Conservation (phyloP, 2,113 vertebrate genomes). For the Cygnus buccinator region DNA sequence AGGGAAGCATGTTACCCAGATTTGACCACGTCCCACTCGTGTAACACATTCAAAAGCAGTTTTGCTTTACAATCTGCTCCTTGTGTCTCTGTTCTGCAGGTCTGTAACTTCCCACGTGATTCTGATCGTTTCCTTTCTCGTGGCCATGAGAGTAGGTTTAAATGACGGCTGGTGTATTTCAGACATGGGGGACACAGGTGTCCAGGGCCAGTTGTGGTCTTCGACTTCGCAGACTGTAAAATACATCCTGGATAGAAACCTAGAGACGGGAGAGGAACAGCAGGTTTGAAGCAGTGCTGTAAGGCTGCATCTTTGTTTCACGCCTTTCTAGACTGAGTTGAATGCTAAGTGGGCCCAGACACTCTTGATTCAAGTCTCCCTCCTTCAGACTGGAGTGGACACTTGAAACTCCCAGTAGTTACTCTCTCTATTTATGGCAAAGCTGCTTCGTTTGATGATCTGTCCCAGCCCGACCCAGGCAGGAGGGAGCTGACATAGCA, state of each 20-base stretch:
- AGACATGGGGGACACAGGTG: background rate
- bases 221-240: background rate
- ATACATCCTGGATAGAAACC: background rate
- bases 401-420: background rate
- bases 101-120: background rate
- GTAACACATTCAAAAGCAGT: background rate
- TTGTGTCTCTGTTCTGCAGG: background rate
- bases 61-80: background rate
- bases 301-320: background rate
- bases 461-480: background rate
- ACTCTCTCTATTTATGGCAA: background rate
- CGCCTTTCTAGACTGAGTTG: background rate
- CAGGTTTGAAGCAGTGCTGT: background rate
- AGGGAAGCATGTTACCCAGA: background rate
- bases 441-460: background rate
- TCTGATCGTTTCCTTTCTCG: background rate
- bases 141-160: background rate
- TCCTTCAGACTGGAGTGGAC: background rate
- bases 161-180: background rate
- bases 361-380: background rate
- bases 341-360: background rate
- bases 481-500: background rate
- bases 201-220: background rate
- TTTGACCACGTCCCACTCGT: background rate
- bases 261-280: background rate